phyloP scores from a whole-genome alignment of 1,140 invertebrate species.

The Odontomachus brunneus region DNA sequence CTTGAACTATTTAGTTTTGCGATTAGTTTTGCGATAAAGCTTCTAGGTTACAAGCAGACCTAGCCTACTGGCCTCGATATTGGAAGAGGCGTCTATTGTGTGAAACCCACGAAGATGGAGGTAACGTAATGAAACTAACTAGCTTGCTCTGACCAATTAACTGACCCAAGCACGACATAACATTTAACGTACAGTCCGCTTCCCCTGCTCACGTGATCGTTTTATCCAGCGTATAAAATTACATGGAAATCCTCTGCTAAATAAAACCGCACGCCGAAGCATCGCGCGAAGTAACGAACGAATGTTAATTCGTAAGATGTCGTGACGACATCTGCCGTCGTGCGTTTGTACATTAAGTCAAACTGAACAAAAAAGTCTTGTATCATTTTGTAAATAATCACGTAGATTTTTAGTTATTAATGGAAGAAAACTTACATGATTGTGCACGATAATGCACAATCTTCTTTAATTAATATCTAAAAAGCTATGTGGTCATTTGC shows the following conservation, averaged over 20 bases:
- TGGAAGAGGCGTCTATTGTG: constrained; percentile 76
- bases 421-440: too few species aligned
- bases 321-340: too few species aligned
- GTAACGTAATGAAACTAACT: constrained; percentile 84
- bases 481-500: too few species aligned
- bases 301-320: too few species aligned
- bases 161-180: constrained; percentile 75
- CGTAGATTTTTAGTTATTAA: too few species aligned
- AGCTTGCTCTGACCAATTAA: constrained; percentile 81
- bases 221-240: constrained; percentile 50
- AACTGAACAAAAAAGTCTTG: too few species aligned
- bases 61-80: constrained; percentile 78
- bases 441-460: too few species aligned
- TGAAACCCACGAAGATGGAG: constrained; percentile 80
- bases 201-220: constrained; percentile 60
- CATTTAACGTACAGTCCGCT: constrained; percentile 74
- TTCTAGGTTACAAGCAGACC: constrained; percentile 64
- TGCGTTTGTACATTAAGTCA: too few species aligned
- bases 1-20: too few species aligned
- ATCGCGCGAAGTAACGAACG: background rate
- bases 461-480: too few species aligned
- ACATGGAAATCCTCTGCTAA: constrained; percentile 47
- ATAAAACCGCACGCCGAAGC: background rate
- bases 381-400: too few species aligned
- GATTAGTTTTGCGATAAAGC: constrained; percentile 27